phyloP scores from a whole-genome alignment of 1,140 invertebrate species.

The Octopus sinensis region DNA sequence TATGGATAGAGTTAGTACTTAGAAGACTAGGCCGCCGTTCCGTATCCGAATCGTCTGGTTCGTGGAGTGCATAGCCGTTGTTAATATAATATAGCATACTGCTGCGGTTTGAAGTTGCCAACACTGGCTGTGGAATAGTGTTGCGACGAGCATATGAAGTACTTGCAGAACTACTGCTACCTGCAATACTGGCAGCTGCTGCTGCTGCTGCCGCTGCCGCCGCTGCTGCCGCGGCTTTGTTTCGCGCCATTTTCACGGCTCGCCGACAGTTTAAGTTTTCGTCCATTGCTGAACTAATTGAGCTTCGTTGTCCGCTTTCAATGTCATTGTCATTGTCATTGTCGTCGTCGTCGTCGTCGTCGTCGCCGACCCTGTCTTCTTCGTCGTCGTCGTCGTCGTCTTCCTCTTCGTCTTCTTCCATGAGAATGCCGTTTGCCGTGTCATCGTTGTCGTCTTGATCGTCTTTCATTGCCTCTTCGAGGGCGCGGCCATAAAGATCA shows the following conservation, averaged over 20 bases:
- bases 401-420: conserved; percentile 30
- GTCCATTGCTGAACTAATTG: conserved; percentile 14
- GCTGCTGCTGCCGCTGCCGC: conserved; percentile 13
- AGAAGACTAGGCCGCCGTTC: conserved; percentile 20
- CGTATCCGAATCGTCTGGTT: conserved; percentile 15
- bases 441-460: conserved; percentile 22
- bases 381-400: conserved; percentile 23
- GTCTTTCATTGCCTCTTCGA: conserved; percentile 7
- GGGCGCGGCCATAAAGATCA: conserved; percentile 8
- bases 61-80: conserved; percentile 25
- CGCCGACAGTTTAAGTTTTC: conserved; percentile 12
- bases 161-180: not conserved
- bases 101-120: conserved; percentile 18
- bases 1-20: conserved; percentile 24
- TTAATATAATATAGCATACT: conserved; percentile 31
- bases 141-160: not conserved
- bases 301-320: conserved; percentile 24
- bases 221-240: conserved; percentile 17
- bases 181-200: not conserved
- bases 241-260: conserved; percentile 26
- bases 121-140: not conserved
- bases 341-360: conserved; percentile 32
- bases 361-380: conserved; percentile 14
- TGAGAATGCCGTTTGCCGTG: conserved; percentile 3
- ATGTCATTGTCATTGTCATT: conserved; percentile 26